Evolutionary conservation across 2,113 vertebrate genomes (phyloP).

Genomic region (Forbesichthys agassizii): DNA sequence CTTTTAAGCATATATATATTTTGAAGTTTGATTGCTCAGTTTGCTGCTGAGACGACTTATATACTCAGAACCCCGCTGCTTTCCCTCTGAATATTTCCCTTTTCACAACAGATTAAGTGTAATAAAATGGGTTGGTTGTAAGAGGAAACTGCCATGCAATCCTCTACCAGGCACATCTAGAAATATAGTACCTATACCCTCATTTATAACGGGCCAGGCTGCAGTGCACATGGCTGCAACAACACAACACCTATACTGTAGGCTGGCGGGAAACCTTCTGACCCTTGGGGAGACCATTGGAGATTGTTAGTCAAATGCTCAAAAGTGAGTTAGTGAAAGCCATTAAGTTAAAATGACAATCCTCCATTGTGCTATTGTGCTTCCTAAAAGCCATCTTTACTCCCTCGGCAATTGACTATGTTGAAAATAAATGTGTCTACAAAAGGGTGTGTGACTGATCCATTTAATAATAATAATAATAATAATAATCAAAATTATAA

Average conservation of each 20-base stretch:
- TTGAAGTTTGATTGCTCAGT: conserved; percentile 6
- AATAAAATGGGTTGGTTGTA: conserved; percentile 58
- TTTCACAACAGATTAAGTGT: conserved; percentile 52
- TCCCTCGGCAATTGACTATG: too few species aligned
- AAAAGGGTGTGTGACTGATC: too few species aligned
- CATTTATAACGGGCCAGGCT: not conserved
- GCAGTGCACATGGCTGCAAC: too few species aligned
- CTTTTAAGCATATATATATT: not conserved
- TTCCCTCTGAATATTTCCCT: conserved; percentile 46
- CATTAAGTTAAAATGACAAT: too few species aligned
- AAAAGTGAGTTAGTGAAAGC: not conserved
- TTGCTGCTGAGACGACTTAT: conserved; percentile 5
- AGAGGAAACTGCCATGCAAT: conserved; percentile 52
- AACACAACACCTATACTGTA: too few species aligned
- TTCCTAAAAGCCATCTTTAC: not conserved
- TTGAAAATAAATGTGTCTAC: too few species aligned
- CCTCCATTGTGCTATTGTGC: too few species aligned
- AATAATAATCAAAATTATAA: too few species aligned
- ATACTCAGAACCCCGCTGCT: conserved; percentile 15
- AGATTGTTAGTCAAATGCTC: too few species aligned
- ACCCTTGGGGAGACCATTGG: too few species aligned
- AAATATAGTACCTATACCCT: conserved; percentile 19
- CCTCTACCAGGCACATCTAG: conserved; percentile 34
- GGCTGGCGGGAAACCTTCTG: too few species aligned
- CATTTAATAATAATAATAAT: too few species aligned